These are phyloP conservation scores for Brachyalestes nurse DNA, from an alignment of 2,797 vertebrate species.

Conservation along the genomic window DNA sequence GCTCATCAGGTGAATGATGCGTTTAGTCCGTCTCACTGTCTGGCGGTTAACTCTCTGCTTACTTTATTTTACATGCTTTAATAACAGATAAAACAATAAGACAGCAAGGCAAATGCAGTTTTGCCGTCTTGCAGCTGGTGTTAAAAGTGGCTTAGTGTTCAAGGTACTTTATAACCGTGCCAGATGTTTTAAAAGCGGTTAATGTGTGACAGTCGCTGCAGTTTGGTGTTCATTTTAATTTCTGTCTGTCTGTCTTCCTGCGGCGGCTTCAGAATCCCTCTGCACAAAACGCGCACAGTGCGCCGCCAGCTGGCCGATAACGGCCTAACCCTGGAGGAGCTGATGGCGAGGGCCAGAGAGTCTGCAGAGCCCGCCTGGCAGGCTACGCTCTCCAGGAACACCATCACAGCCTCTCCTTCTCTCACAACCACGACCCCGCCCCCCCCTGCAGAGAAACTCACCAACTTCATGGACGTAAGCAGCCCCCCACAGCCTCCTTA, in stretches of 20 bases:
- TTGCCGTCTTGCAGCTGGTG: too few relatives aligned
- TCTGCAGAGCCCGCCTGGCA: conserved; percentile 3
- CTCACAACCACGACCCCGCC: background rate
- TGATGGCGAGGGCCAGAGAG: conserved; percentile 59
- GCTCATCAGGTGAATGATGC: conserved; percentile 52
- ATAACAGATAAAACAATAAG: too few relatives aligned
- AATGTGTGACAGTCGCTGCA: background rate
- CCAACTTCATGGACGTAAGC: conserved; percentile 86
- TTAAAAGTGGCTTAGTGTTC: too few relatives aligned
- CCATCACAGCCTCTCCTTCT: background rate
- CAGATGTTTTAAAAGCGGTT: background rate
- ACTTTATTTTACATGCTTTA: too few relatives aligned
- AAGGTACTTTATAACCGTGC: background rate
- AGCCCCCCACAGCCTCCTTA: too few relatives aligned
- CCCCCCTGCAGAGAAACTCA: conserved; percentile 77
- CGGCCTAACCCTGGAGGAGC: conserved; percentile 68
- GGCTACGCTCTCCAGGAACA: background rate
- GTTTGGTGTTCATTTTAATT: background rate
- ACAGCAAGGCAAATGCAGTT: too few relatives aligned
- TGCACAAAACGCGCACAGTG: conserved; percentile 72
- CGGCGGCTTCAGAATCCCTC: conserved; percentile 75
- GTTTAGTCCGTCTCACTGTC: too few relatives aligned
- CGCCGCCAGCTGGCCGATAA: conserved; percentile 72
- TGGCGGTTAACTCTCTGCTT: background rate
- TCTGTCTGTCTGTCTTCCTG: background rate